These are phyloP conservation scores for Elgaria multicarinata DNA, from an alignment of 2,113 vertebrate species.

Conservation along the genomic window DNA sequence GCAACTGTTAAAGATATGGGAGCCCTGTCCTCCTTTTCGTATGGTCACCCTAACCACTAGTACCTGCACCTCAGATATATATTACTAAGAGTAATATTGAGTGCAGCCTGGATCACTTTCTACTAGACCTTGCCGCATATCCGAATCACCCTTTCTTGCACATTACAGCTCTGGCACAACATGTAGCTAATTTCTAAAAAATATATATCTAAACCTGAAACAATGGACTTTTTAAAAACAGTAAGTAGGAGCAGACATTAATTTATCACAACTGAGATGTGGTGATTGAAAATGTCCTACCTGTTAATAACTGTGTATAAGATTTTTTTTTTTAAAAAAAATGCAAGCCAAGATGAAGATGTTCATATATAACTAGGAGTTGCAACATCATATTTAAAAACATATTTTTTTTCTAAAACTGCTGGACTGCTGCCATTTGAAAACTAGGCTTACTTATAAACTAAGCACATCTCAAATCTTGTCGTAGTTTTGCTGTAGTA, in stretches of 20 bases:
- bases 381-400: background rate
- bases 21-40: no score
- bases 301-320: background rate
- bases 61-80: background rate
- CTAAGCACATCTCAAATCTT: background rate
- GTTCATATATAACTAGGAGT: background rate
- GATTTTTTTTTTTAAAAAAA: background rate
- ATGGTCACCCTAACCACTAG: no score
- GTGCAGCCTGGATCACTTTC: background rate
- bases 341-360: constrained; percentile 4
- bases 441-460: background rate
- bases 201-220: background rate
- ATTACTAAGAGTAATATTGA: background rate
- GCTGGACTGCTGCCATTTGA: background rate
- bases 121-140: background rate
- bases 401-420: background rate
- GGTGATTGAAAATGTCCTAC: background rate
- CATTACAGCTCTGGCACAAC: background rate
- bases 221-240: background rate
- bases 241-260: background rate
- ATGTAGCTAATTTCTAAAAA: background rate
- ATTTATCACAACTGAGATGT: background rate
- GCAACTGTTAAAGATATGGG: no score
- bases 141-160: background rate
- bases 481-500: background rate